A percentile compares a stretch with the other conserved stretches of the same genome.
Evolutionary conservation across 2,113 vertebrate genomes (phyloP).

Genomic region (Oncorhynchus kisutch): DNA sequence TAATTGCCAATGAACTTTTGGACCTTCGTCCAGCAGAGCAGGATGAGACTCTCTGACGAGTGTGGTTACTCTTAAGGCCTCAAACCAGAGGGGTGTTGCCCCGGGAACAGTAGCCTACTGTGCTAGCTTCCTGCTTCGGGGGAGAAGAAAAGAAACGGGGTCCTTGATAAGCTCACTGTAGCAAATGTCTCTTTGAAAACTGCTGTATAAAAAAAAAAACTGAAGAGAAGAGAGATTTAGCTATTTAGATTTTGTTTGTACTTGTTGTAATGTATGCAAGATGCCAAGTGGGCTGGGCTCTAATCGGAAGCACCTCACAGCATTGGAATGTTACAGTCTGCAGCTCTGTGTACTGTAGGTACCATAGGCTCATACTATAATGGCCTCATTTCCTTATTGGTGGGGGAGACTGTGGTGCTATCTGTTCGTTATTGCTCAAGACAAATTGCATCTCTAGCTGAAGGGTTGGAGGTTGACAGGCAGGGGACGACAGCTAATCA

Average conservation of each 20-base stretch:
- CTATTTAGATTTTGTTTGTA: slow-evolving; percentile 51
- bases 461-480: slow-evolving; percentile 69
- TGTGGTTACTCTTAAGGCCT: slow-evolving; percentile 33
- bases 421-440: slow-evolving; percentile 24
- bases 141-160: slow-evolving; percentile 28
- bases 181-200: slow-evolving; percentile 63
- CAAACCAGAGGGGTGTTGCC: slow-evolving; percentile 31
- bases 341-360: slow-evolving; percentile 12
- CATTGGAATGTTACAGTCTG: slow-evolving; percentile 20
- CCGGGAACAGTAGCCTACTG: slow-evolving; percentile 23
- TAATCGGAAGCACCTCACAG: slow-evolving; percentile 47
- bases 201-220: slow-evolving; percentile 63
- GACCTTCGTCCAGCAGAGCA: slow-evolving; percentile 20
- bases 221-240: slow-evolving; percentile 50
- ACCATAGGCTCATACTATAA: not conserved
- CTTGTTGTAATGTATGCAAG: slow-evolving; percentile 34
- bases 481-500: slow-evolving; percentile 70
- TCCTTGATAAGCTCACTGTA: slow-evolving; percentile 55
- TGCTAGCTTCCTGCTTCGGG: slow-evolving; percentile 10
- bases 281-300: slow-evolving; percentile 35
- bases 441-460: slow-evolving; percentile 44
- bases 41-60: slow-evolving; percentile 21
- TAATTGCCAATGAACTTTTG: slow-evolving; percentile 19
- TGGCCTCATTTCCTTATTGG: not conserved
- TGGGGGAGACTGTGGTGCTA: not conserved